A percentile compares a stretch with the other conserved stretches of the same genome.
Evolutionary conservation across 2,797 vertebrate species (phyloP).

Genomic region (Heterohyrax brucei): DNA sequence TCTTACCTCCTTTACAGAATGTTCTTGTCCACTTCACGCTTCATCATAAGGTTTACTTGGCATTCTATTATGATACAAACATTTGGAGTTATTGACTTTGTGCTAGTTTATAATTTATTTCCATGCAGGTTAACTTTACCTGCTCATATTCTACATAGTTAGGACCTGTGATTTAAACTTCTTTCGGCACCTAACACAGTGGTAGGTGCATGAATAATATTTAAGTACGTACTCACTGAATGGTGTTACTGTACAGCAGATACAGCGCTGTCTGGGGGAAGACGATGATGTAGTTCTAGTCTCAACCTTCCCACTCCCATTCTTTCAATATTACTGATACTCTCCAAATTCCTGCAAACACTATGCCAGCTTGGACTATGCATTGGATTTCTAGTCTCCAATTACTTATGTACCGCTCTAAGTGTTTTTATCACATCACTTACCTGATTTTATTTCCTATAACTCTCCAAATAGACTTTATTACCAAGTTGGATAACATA

Average conservation of each 20-base stretch:
- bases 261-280: not conserved
- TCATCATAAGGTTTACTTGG: rapidly evolving
- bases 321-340: rapidly evolving
- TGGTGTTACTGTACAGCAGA: too few species aligned
- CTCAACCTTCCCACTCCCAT: not conserved
- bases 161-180: not conserved
- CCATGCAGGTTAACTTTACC: rapidly evolving
- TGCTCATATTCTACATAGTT: rapidly evolving
- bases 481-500: rapidly evolving
- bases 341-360: not conserved
- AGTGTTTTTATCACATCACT: not conserved
- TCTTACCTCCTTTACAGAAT: not conserved
- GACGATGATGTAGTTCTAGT: rapidly evolving
- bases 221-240: rapidly evolving
- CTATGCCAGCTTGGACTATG: rapidly evolving
- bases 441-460: not conserved
- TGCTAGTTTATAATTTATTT: not conserved
- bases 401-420: too few species aligned
- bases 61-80: rapidly evolving
- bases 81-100: rapidly evolving
- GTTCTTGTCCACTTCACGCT: too few species aligned
- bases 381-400: too few species aligned
- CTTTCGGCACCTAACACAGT: not conserved
- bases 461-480: not conserved
- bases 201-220: not conserved